A percentile compares a stretch with the other conserved stretches of the same genome.
These are phyloP conservation scores for Natator depressus DNA, from an alignment of 2,113 vertebrate species.

Conservation along the genomic window DNA sequence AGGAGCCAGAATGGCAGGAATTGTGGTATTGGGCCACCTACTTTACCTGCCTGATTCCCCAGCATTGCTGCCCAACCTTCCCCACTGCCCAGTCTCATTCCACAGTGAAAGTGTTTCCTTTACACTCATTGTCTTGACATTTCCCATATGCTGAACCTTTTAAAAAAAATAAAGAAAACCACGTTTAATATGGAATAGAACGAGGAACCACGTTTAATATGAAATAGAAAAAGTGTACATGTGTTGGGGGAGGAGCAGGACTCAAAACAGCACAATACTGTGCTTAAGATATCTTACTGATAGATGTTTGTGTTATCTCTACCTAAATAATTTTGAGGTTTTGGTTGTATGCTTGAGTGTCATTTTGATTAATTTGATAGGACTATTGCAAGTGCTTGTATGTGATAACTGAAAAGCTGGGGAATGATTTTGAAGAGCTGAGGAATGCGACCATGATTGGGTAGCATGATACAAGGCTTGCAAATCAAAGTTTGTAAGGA, in stretches of 20 bases:
- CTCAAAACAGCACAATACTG: neutral
- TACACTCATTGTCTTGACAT: constrained; percentile 25
- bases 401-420: neutral
- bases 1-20: neutral
- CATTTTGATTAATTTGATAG: neutral
- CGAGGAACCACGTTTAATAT: neutral
- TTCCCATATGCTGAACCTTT: neutral
- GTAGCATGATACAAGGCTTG: neutral
- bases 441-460: neutral
- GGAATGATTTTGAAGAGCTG: neutral
- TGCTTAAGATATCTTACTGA: neutral
- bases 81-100: neutral
- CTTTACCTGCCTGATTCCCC: neutral
- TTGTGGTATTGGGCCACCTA: neutral
- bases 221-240: neutral
- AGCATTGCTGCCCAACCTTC: constrained; percentile 2
- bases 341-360: neutral
- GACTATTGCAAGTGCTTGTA: neutral
- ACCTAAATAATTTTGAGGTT: neutral
- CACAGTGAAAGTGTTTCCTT: constrained; percentile 22
- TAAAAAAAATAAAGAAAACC: constrained; percentile 12
- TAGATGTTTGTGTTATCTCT: neutral
- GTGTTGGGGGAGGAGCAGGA: neutral
- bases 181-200: neutral
- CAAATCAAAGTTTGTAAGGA: neutral